Evolutionary conservation across 2,113 vertebrate species (phyloP).

Genomic region (Gasterosteus nipponicus): DNA sequence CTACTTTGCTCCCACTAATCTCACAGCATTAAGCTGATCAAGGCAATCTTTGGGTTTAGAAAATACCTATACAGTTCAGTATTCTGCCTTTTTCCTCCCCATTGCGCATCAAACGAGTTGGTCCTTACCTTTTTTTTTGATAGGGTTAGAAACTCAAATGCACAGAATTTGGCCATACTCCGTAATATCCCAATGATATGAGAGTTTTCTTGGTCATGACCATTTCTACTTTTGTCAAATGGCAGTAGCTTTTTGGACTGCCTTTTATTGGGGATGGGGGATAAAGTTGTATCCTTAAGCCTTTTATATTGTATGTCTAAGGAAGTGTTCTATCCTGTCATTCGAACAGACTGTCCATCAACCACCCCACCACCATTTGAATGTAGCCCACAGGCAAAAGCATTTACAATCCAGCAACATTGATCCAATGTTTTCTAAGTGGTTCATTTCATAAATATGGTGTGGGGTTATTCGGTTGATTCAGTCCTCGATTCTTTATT

Average conservation of each 20-base stretch:
- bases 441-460: conserved; percentile 32
- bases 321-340: conserved; percentile 53
- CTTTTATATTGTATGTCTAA: conserved; percentile 61
- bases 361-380: conserved; percentile 58
- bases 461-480: conserved; percentile 44
- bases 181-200: conserved; percentile 52
- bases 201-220: conserved; percentile 67
- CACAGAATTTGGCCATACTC: conserved; percentile 63
- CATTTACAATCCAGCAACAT: conserved; percentile 60
- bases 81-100: conserved; percentile 67
- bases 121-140: conserved; percentile 61
- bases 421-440: conserved; percentile 48
- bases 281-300: conserved; percentile 50
- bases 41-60: conserved; percentile 76
- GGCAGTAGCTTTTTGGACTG: conserved; percentile 65
- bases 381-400: conserved; percentile 68
- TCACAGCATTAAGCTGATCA: conserved; percentile 74
- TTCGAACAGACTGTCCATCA: conserved; percentile 56
- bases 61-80: conserved; percentile 77
- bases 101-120: conserved; percentile 48
- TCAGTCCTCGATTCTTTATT: conserved; percentile 35
- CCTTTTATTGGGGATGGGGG: conserved; percentile 58
- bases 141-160: conserved; percentile 67
- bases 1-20: conserved; percentile 73
- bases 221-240: conserved; percentile 71